Evolutionary conservation across 2,888 invertebrate species (phyloP).

Genomic region (Clitarchus hookeri): DNA sequence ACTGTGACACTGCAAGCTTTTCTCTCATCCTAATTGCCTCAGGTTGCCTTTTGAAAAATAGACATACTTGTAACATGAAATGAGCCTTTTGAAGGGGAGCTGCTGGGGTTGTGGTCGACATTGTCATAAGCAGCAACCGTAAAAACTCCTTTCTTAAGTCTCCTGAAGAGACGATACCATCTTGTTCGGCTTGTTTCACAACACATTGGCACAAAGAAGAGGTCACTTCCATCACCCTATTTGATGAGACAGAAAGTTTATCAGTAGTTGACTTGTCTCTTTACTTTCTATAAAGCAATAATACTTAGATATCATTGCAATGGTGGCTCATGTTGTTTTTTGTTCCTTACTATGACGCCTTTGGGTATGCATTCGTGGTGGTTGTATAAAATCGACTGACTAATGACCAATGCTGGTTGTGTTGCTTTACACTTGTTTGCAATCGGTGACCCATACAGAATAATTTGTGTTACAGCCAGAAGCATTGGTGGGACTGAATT

Average conservation of each 20-base stretch:
- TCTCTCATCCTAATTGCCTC: conserved; percentile 3
- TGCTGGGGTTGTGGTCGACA: background rate
- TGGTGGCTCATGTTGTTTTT: background rate
- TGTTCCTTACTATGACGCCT: no score
- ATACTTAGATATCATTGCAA: background rate
- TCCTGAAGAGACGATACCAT: no score
- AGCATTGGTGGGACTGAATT: background rate
- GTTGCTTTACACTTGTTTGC: background rate
- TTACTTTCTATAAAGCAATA: conserved; percentile 11
- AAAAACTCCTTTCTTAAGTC: no score
- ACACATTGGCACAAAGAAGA: background rate
- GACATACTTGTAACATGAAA: conserved; percentile 19
- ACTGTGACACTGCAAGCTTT: background rate
- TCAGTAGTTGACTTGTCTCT: background rate
- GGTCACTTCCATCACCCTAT: no score
- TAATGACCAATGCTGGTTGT: background rate
- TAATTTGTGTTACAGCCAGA: background rate
- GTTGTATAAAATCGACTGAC: background rate
- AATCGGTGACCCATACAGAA: no score
- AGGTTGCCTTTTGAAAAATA: conserved; percentile 4
- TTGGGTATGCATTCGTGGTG: background rate
- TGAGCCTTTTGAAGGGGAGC: background rate
- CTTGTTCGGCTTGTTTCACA: no score
- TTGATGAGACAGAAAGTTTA: no score
- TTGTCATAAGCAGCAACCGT: no score